Conservation (phyloP, 2,797 vertebrate genomes). For the Lacerta bilineata region DNA sequence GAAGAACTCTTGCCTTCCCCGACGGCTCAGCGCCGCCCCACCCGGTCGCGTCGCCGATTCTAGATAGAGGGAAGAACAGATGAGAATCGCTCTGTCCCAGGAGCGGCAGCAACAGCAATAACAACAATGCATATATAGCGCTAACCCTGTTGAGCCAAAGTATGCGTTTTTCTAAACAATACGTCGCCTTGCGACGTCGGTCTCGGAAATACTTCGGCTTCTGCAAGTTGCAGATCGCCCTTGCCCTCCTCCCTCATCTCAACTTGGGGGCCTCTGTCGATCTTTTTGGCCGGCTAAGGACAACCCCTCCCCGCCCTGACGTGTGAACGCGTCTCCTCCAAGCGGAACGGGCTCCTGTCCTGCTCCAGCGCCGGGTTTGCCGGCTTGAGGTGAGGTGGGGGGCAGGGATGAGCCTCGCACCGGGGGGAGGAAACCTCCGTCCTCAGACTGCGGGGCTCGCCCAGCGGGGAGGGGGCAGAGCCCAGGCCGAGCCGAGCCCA, state of each 20-base stretch:
- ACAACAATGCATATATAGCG: not conserved
- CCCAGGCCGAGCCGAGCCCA: not conserved
- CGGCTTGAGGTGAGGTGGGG: constrained; percentile 14
- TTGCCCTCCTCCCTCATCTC: not conserved
- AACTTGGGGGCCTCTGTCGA: not conserved
- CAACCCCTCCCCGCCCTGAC: not conserved
- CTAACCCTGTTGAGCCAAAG: not conserved
- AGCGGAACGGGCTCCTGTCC: constrained; percentile 1
- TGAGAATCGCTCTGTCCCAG: not conserved
- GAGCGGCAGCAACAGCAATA: not conserved
- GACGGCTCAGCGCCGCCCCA: not conserved
- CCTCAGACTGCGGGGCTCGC: constrained; percentile 36
- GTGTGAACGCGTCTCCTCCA: not conserved
- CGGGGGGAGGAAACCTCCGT: constrained; percentile 65
- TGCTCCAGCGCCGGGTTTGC: not conserved
- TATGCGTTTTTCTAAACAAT: not conserved
- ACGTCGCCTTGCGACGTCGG: not conserved
- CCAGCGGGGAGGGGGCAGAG: constrained; percentile 3
- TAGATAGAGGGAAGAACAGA: not conserved
- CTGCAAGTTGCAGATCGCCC: not conserved
- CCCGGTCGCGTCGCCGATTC: not conserved
- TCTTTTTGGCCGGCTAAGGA: not conserved
- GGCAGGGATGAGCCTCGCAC: constrained; percentile 16
- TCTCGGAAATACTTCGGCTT: not conserved
- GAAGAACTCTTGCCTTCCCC: too few relatives aligned